These are phyloP conservation scores for Tricholauxania praeusta DNA, from an alignment of 2,888 invertebrate species.

Conservation along the genomic window DNA sequence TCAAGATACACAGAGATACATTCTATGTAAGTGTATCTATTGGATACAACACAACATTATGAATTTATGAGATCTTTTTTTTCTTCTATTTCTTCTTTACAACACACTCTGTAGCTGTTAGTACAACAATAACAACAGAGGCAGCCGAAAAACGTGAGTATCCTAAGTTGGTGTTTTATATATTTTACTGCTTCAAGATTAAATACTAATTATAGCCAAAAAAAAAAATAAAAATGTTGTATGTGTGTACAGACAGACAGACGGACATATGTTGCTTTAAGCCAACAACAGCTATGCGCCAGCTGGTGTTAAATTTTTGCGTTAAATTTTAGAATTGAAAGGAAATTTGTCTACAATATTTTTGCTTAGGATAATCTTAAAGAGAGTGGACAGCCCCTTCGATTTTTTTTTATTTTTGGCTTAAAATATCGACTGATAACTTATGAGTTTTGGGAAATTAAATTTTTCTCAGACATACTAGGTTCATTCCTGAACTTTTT, in stretches of 20 bases:
- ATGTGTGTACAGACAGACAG: background rate
- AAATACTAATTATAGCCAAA: slow-evolving; percentile 30
- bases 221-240: no score
- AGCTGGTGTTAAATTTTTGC: slow-evolving; percentile 14
- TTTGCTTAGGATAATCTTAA: no score
- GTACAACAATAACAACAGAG: background rate
- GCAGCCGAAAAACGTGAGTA: slow-evolving; percentile 29
- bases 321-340: slow-evolving; percentile 8
- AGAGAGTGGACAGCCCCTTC: no score
- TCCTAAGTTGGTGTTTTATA: background rate
- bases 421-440: no score
- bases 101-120: no score
- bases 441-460: no score
- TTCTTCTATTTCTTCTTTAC: slow-evolving; percentile 12
- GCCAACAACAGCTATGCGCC: slow-evolving; percentile 18
- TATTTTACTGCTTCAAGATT: background rate
- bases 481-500: no score
- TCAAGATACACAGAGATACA: slow-evolving; percentile 17
- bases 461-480: no score
- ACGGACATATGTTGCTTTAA: background rate
- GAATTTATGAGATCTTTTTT: slow-evolving; percentile 29
- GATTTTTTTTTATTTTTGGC: no score
- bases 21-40: slow-evolving; percentile 22
- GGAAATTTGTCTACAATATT: background rate
- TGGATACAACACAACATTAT: slow-evolving; percentile 24